Evolutionary conservation across 2,888 invertebrate species (phyloP), one percentile per base, ranked within the genome.

Genomic region (Salticus scenicus): DNA sequence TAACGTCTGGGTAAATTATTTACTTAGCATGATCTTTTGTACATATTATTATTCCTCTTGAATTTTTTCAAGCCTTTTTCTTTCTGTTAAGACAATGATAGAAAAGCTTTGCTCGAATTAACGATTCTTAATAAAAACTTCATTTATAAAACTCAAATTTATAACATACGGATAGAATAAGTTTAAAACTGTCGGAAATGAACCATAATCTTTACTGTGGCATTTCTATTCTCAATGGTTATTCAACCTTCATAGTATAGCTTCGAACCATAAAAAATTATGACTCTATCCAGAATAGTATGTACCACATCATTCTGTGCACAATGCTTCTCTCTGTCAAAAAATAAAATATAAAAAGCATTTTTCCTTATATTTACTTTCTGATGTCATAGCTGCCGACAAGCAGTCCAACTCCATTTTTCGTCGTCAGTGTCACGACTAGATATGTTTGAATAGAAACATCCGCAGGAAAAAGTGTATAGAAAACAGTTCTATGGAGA

Each of bases 321-420:
- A 57, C 57, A 57, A 57, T 57, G 57, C 57, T 24, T 7, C 57
- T 24, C 57, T 24, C 20, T 24, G 57, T 2, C 24, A 24, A 1
- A 24, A 57, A 1, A 24, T 24, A 57, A 57, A 57, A 20, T 24
- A 1, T 4, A 24, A 57, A 57, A 24, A 12, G 24, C 24, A 57
- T 57, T 24, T 47, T 47, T 57, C 12, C 57, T 37, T 57, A 1
- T 57, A 24, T 57, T 57, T 57, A 57, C 57, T 57, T 57, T 57
- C 57, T 57, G 57, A 57, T 57, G 57, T 57, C 57, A 57, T 57
- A 12, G 12, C 24, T 24, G 24, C 24, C 57, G 57, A 24, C 57
- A 20, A 57, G 57, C 57, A 57, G 57, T 17, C 24, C 20, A 57
- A 24, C 57, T 57, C 57, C 57, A 57, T 24, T 24, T 24, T 7